A percentile compares a stretch with the other conserved stretches of the same genome.
phyloP scores from a whole-genome alignment of 92 coral and sea anemone genomes.

The Montipora capitata region DNA sequence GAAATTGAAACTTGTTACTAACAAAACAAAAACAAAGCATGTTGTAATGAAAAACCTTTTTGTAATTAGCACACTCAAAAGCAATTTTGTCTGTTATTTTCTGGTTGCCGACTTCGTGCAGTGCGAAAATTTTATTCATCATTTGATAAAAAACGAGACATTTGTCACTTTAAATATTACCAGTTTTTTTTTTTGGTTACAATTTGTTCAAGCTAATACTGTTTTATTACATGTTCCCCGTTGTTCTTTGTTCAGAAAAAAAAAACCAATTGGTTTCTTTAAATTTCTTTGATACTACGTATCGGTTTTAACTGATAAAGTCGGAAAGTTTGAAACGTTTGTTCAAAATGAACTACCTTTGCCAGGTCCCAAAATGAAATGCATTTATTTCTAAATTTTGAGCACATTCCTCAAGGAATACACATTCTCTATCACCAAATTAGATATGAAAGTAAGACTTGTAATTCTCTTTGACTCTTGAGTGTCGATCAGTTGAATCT shows the following conservation, averaged over 20 bases:
- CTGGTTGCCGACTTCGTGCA: no score
- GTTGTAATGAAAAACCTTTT: no score
- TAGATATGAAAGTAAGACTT: no score
- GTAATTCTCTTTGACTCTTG: no score
- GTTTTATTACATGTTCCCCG: neutral
- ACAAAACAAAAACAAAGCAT: no score
- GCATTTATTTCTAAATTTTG: neutral
- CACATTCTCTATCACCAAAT: neutral
- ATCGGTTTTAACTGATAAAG: neutral
- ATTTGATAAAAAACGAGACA: no score
- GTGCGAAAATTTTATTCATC: no score
- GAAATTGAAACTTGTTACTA: no score
- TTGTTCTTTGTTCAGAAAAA: conserved; percentile 1
- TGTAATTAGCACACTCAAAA: no score
- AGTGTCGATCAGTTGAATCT: no score
- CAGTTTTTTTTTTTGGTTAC: neutral
- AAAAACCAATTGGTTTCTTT: conserved; percentile 23
- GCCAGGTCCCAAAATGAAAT: neutral
- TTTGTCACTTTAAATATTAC: neutral
- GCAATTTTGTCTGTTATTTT: no score
- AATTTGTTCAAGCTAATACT: neutral
- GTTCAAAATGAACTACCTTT: neutral
- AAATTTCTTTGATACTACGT: neutral
- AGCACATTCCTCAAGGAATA: neutral
- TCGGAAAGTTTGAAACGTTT: no score